Base-by-base conservation (phyloP, 2,888 invertebrate species). In the Melinaea marsaeus region DNA sequence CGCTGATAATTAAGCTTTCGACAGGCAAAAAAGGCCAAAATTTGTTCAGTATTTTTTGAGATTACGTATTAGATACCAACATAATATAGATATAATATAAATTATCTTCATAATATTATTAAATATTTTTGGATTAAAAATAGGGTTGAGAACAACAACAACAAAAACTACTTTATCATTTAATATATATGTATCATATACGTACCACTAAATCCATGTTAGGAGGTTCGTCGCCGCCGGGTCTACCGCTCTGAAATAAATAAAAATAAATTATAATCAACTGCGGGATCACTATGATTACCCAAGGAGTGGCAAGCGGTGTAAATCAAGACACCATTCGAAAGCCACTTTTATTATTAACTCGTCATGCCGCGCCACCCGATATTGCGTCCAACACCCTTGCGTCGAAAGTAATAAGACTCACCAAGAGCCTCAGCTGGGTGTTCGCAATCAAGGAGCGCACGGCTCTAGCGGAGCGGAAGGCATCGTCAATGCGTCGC, bases 361-460 rank as follows among this genome's bases (percentile, higher is more conserved):
- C 42, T 42, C 11, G 9, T 22, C 22, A 22, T 22, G 22, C 22
- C 22, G 22, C 22, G 22, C 22, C 22, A 22, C 22, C 22, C 22
- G 22, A 22, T 22, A 22, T 22, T 22, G 22, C 22, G 22, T 22
- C 22, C 22, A 2, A 42, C 42, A 11, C 11, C 4, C 4, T 6
- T 37, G 1, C 37, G 42, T 4, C 42, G 2, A 2, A 57, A 32
- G 32, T n/a, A 4, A 47, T 47, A 32, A 13, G 6, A 73, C 92
- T 90, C 80, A 96, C 96, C 90, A 96, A 84, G 73, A 96, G 84
- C 76, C 94, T 90, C 34, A 96, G 91, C 67, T 94, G 94, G 37
- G 93, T 92, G 71, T 93, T 93, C 61, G 94, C 93, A 57, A 93
- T 89, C 34, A 94, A 85, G 55, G 76, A 75, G 51, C 80, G 75